A percentile compares a stretch with the other conserved stretches of the same genome.
Conservation (phyloP, 2,113 vertebrate species). For the Odontophorus gujanensis region DNA sequence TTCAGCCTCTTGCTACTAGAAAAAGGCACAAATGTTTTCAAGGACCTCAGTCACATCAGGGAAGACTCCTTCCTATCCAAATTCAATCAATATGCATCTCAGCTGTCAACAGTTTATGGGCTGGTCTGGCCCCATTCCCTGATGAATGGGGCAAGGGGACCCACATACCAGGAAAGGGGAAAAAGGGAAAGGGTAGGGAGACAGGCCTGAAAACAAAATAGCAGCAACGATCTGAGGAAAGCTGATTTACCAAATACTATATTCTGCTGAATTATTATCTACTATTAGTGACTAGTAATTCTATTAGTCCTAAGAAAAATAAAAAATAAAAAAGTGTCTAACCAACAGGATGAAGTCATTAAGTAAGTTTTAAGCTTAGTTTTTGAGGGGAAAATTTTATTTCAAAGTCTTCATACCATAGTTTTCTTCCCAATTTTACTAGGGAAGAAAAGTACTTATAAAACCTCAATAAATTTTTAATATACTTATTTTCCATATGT, state of each 20-base stretch:
- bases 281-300: background rate
- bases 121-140: too few relatives aligned
- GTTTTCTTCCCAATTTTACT: slow-evolving; percentile 38
- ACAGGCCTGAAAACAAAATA: too few relatives aligned
- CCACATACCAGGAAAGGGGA: too few relatives aligned
- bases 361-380: background rate
- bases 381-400: slow-evolving; percentile 11
- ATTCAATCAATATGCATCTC: background rate
- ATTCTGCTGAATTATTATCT: background rate
- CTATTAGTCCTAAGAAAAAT: background rate
- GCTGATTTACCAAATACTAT: too few relatives aligned
- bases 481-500: slow-evolving; percentile 49
- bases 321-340: background rate
- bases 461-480: slow-evolving; percentile 64
- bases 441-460: slow-evolving; percentile 19
- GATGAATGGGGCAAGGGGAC: too few relatives aligned
- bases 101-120: too few relatives aligned
- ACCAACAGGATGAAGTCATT: background rate
- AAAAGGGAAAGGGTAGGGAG: too few relatives aligned
- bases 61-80: background rate
- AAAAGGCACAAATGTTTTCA: background rate
- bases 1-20: background rate
- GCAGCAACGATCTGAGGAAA: too few relatives aligned
- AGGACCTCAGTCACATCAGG: background rate
- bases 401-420: background rate